phyloP scores from a whole-genome alignment of 2,888 invertebrate species.

The Tineola bisselliella region DNA sequence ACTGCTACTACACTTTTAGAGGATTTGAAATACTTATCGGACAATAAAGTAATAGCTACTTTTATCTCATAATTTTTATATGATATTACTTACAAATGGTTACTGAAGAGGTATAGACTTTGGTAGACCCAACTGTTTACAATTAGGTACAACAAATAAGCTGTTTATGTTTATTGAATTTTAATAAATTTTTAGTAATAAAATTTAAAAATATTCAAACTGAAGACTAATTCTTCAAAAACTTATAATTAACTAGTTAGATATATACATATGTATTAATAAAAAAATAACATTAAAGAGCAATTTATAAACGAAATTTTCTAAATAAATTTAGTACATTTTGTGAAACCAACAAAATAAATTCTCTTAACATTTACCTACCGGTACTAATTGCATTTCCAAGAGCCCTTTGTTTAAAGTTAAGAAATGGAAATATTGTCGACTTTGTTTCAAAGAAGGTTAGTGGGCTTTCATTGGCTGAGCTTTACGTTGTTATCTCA shows the following conservation, averaged over 20 bases:
- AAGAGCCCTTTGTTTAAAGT: slow-evolving; percentile 12
- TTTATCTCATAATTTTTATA: not conserved
- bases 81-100: no score
- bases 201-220: no score
- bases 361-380: not conserved
- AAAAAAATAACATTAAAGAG: no score
- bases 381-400: not conserved
- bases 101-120: no score
- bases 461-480: slow-evolving; percentile 7
- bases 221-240: no score
- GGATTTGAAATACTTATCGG: slow-evolving; percentile 9
- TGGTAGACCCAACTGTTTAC: no score
- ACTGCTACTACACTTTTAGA: slow-evolving; percentile 6
- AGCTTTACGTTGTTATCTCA: slow-evolving; percentile 10
- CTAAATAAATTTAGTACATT: not conserved
- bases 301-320: no score
- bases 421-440: slow-evolving; percentile 14
- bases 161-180: no score
- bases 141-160: no score
- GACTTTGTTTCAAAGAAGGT: slow-evolving; percentile 16
- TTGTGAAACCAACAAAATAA: not conserved
- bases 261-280: no score
- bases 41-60: not conserved
- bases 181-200: no score
- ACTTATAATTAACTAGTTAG: no score